phyloP scores from a whole-genome alignment of 2,888 invertebrate genomes.

The Limnephilus auricula region DNA sequence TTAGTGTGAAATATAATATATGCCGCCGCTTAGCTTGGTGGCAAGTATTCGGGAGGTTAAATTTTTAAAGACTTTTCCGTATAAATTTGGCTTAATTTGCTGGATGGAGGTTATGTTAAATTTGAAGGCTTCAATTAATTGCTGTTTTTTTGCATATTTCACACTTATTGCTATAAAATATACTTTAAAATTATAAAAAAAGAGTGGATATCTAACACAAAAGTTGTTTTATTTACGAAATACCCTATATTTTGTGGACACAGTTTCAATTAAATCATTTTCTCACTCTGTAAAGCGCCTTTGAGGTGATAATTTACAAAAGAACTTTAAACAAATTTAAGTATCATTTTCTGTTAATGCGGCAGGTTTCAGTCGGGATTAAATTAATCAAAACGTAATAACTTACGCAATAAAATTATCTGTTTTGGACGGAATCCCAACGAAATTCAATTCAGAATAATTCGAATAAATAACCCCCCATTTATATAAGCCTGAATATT shows the following conservation, averaged over 20 bases:
- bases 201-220: too few relatives aligned
- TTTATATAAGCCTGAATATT: not conserved
- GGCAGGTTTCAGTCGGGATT: not conserved
- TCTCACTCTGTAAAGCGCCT: not conserved
- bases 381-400: not conserved
- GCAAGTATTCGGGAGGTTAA: too few relatives aligned
- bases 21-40: too few relatives aligned
- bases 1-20: too few relatives aligned
- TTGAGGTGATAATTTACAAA: not conserved
- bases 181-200: too few relatives aligned
- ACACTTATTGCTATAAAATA: too few relatives aligned
- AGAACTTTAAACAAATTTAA: not conserved
- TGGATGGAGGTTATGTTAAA: too few relatives aligned
- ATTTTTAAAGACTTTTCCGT: too few relatives aligned
- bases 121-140: too few relatives aligned
- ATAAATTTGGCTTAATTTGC: too few relatives aligned
- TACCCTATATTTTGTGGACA: not conserved
- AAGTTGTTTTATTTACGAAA: too few relatives aligned
- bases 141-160: too few relatives aligned
- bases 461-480: not conserved
- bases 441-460: not conserved
- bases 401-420: not conserved
- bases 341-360: not conserved
- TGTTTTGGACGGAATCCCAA: not conserved
- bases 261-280: not conserved